These are phyloP conservation scores for Oxyruncus cristatus DNA, from an alignment of 2,113 vertebrate species.

Conservation along the genomic window DNA sequence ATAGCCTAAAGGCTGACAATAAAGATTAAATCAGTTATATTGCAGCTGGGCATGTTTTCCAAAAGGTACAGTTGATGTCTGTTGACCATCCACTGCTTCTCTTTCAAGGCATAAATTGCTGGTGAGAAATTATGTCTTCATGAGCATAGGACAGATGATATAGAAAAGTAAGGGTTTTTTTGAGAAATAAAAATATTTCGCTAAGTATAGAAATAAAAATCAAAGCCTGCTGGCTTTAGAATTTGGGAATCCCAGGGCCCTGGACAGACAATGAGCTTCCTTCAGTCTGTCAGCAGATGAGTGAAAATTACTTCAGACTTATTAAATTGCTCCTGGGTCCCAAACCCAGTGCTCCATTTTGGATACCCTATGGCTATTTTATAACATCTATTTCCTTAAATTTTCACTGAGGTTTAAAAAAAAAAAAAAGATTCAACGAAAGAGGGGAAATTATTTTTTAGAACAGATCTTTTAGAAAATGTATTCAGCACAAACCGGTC, in stretches of 20 bases:
- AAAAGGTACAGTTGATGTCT: not conserved
- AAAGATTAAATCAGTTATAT: not conserved
- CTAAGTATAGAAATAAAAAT: not conserved
- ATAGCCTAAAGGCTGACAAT: not conserved
- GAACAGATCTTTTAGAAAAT: not conserved
- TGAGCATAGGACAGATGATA: not conserved
- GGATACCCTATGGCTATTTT: not conserved
- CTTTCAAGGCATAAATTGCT: not conserved
- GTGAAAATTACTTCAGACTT: not conserved
- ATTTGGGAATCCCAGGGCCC: not conserved
- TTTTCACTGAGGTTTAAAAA: not conserved
- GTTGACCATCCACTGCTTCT: not conserved
- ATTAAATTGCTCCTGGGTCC: not conserved
- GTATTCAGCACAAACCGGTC: accelerated
- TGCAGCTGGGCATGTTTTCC: not conserved
- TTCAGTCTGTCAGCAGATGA: not conserved
- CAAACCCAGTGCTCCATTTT: not conserved
- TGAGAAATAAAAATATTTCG: not conserved
- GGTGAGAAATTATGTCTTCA: not conserved
- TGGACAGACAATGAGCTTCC: not conserved
- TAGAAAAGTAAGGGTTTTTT: not conserved
- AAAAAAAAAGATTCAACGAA: not conserved
- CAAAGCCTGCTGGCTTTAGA: not conserved
- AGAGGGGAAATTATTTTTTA: not conserved
- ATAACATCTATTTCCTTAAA: not conserved